Evolutionary conservation across 1,140 invertebrate genomes (phyloP).

Genomic region (Steinernema khuongi): DNA sequence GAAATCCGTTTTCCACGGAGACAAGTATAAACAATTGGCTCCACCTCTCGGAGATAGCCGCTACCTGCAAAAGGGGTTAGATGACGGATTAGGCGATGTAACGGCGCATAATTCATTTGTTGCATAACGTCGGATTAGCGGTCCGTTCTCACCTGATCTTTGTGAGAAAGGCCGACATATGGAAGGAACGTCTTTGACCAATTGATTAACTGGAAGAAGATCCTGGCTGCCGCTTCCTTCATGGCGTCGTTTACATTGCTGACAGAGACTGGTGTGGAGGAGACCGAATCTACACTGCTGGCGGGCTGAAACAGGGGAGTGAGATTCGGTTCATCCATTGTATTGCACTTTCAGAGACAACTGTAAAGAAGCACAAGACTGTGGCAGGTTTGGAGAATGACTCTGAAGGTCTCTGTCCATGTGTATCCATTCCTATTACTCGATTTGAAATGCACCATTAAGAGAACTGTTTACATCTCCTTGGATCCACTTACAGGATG

Average conservation of each 20-base stretch:
- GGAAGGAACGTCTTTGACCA: conserved; percentile 18
- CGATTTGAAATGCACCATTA: too few relatives aligned
- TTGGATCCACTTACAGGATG: too few relatives aligned
- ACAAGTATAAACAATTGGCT: neutral
- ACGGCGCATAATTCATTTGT: neutral
- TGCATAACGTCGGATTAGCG: conserved; percentile 2
- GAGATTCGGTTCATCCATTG: neutral
- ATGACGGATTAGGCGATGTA: neutral
- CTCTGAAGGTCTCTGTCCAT: too few relatives aligned
- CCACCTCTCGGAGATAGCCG: neutral
- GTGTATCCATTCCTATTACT: too few relatives aligned
- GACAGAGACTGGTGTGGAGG: neutral
- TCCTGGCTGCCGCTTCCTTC: conserved; percentile 22
- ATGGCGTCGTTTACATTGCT: conserved; percentile 9
- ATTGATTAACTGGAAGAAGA: conserved; percentile 28
- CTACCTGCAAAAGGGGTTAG: neutral
- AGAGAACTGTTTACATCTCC: too few relatives aligned
- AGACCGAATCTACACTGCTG: conserved; percentile 23
- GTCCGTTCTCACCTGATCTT: conserved; percentile 22
- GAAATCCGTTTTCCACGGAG: neutral
- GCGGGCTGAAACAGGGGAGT: conserved; percentile 27
- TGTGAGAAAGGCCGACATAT: conserved; percentile 18
- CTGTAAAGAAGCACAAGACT: too few relatives aligned
- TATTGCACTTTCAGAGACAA: too few relatives aligned
- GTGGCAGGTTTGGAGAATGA: neutral